Evolutionary conservation across 1,140 invertebrate species (phyloP).

Genomic region (Trachymyrmex septentrionalis): DNA sequence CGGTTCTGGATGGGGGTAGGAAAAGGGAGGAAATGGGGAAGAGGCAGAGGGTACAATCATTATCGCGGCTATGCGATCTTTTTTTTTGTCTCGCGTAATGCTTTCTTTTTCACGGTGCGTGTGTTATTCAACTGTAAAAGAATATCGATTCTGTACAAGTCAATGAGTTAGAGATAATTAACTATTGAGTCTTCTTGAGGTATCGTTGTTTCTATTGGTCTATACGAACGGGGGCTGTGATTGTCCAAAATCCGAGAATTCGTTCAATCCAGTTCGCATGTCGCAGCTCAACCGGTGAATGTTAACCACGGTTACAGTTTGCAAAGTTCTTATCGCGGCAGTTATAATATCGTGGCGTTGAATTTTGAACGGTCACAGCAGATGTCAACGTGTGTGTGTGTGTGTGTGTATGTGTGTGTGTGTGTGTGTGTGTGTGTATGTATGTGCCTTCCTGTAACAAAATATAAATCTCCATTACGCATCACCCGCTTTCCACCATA

Average conservation of each 20-base stretch:
- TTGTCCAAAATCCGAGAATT: slow-evolving; percentile 70
- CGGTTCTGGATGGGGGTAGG: not conserved
- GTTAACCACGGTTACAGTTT: not conserved
- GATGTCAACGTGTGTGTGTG: slow-evolving; percentile 75
- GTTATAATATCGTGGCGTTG: slow-evolving; percentile 35
- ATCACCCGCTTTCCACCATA: slow-evolving; percentile 81
- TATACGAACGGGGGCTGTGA: slow-evolving; percentile 82
- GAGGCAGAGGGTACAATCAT: slow-evolving; percentile 46
- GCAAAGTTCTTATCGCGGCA: slow-evolving; percentile 58
- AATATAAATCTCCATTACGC: slow-evolving; percentile 86
- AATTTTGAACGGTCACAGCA: slow-evolving; percentile 77
- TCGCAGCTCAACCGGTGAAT: not conserved
- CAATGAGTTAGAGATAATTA: slow-evolving; percentile 84
- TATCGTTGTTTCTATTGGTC: slow-evolving; percentile 87
- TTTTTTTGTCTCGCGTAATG: slow-evolving; percentile 64
- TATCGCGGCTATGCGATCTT: slow-evolving; percentile 60
- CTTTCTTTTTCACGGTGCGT: slow-evolving; percentile 56
- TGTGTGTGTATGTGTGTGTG: slow-evolving; percentile 71
- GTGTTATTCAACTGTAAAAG: slow-evolving; percentile 84
- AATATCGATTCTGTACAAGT: slow-evolving; percentile 86
- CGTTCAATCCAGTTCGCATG: not conserved
- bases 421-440: slow-evolving; percentile 69
- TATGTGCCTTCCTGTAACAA: slow-evolving; percentile 86
- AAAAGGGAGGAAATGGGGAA: not conserved
- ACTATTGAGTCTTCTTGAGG: slow-evolving; percentile 87